Base-by-base conservation (phyloP, 2,888 invertebrate genomes). In the Ectobius pallidus region DNA sequence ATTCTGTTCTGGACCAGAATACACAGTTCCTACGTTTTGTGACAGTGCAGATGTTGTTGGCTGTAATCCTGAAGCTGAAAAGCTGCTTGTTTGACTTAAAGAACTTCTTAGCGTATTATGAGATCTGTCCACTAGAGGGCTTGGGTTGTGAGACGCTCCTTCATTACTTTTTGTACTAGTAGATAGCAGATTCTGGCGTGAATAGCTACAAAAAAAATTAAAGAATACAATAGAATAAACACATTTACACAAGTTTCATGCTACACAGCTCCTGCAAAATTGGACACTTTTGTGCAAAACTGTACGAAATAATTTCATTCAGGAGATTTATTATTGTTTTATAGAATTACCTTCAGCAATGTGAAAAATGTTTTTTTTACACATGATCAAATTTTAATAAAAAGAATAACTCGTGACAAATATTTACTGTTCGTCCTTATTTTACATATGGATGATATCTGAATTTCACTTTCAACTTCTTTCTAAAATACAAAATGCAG, bases 151-250 rank as follows among this genome's bases (percentile, higher is more conserved):
- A 76, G 85, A 82, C 71, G 86, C 83, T 71, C 87, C 89, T 78
- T 92, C 91, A 80, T 91, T 92, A 79, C 90, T 91, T 83, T 94
- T 94, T 80, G 88, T 87, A 80, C 84, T 88, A 70, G 90, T 89
- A 49, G 93, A 93, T 61, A 95, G 87, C 73, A 95, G 88, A 83
- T 95, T 95, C 85, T 95, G 95, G 69, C 95, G 90, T 44, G 95
- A 95, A 83, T 95, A 95, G 82, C 94, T 95, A 85, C 83, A 79
- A 68, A 69, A 70, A 42, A 67, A n/a, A n/a, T n/a, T n/a, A n/a
- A n/a, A n/a, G n/a, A n/a, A n/a, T n/a, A n/a, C n/a, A 65, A 30
- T 27, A 61, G 49, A 32, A 49, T 30, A 42, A 25, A 55, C 30
- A 32, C n/a, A 22, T 22, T 52, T 9, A 16, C 20, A 11, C 52